Base-by-base conservation (phyloP, 2,888 invertebrate genomes). In the Drosophila meridiana region DNA sequence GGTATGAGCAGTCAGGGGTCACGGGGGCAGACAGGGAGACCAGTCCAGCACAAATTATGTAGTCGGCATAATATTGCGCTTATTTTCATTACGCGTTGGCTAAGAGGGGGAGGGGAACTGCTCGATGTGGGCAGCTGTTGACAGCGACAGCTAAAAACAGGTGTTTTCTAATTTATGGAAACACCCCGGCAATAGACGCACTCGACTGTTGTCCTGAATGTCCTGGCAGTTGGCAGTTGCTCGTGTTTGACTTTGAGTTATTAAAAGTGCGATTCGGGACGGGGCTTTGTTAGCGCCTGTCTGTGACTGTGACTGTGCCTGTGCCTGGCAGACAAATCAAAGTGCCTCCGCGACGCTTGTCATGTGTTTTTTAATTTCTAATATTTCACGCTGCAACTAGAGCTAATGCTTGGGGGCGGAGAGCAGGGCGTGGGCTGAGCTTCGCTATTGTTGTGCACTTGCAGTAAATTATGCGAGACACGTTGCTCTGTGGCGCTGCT, bases 331-430 rank as follows among this genome's bases (percentile, higher is more conserved):
- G 83, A 88, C 89, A 90, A 85, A 85, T 85, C 90, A 85, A 90
- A 90, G 85, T 85, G 82, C 77, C 79, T 71, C 78, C 73, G 67
- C 79, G 60, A 48, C 56, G 69, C 85, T 83, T 84, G 85, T 85
- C 85, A 90, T 85, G 86, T 85, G 90, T 76, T 85, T 85, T 85
- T 86, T 90, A 90, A 90, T 90, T 85, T 85, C 85, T 85, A 85
- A 85, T 90, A 85, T 85, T 85, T 85, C 85, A 85, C 85, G 86
- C 86, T 56, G 89, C 73, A 66, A 67, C 56, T 42, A 79, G 82
- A 89, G 85, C 83, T 75, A 77, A 77, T 86, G 65, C 69, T 73
- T 72, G 30, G 2, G 42, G 42, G 9, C 8, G 42, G 42, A 9
- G 42, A 45, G 59, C 55, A 50, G 58, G 55, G 69, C 78, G 52